phyloP scores from a whole-genome alignment of 2,113 vertebrate genomes.

The Malurus melanocephalus region DNA sequence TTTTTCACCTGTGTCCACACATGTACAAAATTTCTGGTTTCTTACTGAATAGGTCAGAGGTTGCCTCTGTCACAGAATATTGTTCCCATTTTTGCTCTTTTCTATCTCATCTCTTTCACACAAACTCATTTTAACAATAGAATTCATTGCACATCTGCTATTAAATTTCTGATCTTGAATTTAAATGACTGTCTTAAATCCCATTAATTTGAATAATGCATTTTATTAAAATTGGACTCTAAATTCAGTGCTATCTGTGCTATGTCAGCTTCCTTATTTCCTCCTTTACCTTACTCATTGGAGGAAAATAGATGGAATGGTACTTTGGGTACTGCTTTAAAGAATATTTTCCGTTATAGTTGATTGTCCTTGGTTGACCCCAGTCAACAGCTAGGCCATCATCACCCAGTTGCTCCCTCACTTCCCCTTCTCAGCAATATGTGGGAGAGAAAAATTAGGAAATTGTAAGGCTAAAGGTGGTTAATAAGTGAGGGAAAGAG shows the following conservation, averaged over 20 bases:
- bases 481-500: not conserved
- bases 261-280: not conserved
- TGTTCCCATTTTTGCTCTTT: not conserved
- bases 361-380: not conserved
- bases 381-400: not conserved
- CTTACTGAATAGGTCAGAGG: not conserved
- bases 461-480: not conserved
- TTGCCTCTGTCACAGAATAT: not conserved
- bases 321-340: not conserved
- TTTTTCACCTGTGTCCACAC: not conserved
- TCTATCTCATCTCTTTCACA: not conserved
- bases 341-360: not conserved
- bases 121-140: not conserved
- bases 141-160: not conserved
- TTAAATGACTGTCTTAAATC: constrained; percentile 37
- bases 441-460: not conserved
- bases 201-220: constrained; percentile 42
- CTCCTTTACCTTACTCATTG: not conserved
- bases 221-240: constrained; percentile 16
- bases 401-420: rapidly evolving
- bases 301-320: not conserved
- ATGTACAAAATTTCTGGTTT: not conserved
- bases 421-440: not conserved
- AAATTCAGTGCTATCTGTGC: not conserved
- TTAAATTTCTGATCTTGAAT: constrained; percentile 22